These are phyloP conservation scores for Phyllotis vaccarum DNA, from an alignment of 2,797 vertebrate genomes.

Conservation along the genomic window DNA sequence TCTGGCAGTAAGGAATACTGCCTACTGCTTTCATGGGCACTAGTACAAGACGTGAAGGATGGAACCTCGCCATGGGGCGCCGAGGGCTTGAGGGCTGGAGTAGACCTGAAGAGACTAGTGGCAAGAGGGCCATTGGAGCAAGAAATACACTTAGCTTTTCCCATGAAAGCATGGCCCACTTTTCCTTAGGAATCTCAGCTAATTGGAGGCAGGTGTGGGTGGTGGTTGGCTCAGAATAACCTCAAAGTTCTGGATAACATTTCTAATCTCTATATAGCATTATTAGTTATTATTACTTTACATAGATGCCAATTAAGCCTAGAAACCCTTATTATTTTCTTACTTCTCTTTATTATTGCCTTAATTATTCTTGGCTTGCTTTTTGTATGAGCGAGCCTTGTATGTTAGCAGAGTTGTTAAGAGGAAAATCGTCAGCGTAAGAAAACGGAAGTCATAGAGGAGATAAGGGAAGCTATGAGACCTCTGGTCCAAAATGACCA, in stretches of 20 bases:
- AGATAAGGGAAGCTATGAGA: neutral
- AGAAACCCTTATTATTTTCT: neutral
- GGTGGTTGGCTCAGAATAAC: neutral
- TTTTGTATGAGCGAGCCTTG: neutral
- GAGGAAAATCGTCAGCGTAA: neutral
- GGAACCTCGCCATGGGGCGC: neutral
- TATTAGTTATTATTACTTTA: neutral
- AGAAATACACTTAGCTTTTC: neutral
- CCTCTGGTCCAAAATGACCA: neutral
- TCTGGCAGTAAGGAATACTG: neutral
- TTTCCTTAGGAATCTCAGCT: neutral
- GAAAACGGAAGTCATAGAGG: neutral
- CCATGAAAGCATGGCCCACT: neutral
- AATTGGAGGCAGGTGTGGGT: neutral
- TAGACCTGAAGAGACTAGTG: neutral
- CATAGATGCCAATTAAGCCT: neutral
- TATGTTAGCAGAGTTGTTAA: constrained; percentile 20
- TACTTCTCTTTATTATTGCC: neutral
- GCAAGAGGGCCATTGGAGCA: neutral
- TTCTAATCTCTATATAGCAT: neutral
- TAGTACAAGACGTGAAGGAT: too few species aligned
- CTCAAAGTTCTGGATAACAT: neutral
- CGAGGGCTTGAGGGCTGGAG: neutral
- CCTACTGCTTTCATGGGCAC: neutral
- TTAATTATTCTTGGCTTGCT: constrained; percentile 5